Evolutionary conservation across 2,888 invertebrate genomes (phyloP), one percentile per base, ranked within the genome.

Genomic region (Vandiemenella viatica): DNA sequence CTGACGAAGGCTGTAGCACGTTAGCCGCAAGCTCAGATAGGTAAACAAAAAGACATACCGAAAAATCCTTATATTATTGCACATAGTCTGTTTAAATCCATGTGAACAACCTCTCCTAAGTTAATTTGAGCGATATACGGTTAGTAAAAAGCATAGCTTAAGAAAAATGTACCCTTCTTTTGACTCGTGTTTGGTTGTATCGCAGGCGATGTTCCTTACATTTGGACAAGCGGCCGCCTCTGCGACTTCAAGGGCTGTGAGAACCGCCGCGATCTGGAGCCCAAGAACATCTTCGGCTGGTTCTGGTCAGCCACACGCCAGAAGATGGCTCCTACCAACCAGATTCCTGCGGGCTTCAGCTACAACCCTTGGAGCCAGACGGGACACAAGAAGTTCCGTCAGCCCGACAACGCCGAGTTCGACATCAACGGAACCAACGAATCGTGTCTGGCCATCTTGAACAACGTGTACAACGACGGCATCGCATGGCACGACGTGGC

Each of bases 181-280:
- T n/a, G n/a, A n/a, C n/a, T n/a, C n/a, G n/a, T n/a, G n/a, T n/a
- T n/a, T n/a, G n/a, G n/a, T 45, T 6, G 3, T 48, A 51, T 59
- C 59, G 7, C 66, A 83, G 83, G 87, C 58, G 86, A 89, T 65
- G 83, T 88, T 43, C 88, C 89, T 3, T 91, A 89, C 72, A 91
- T 91, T 62, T 91, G 91, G 90, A 90, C 91, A 13, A 86, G 87
- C 5, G 91, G 90, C 46, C 82, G 90, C 58, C 77, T 90, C 51
- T 91, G 91, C 63, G 90, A 91, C 73, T 91, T 91, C 75, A 88
- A 88, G 64, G 90, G 91, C 51, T 91, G 91, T 67, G 88, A 89
- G 65, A 80, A 81, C 57, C 80, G 90, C 56, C 75, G 76, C 52
- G 90, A 90, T 63, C 73, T 90, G 55, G 88, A 89, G 65, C 90